Conservation (phyloP, 2,113 vertebrate genomes). For the Planiliza haematocheilus region DNA sequence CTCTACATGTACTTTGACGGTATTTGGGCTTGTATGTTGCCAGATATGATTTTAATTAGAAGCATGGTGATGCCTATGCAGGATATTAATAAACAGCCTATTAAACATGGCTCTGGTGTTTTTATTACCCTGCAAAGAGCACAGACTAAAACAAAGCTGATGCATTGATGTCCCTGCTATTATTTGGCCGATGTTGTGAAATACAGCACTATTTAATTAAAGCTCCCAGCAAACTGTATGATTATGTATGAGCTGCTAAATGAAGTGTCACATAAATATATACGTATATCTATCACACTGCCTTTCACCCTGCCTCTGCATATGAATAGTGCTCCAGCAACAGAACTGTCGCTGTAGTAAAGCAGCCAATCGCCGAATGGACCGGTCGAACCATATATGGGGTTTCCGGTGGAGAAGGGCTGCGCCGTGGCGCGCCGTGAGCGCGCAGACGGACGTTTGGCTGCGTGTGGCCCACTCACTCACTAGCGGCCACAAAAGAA, state of each 20-base stretch:
- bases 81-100: no score
- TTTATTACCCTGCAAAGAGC: background rate
- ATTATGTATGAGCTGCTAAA: constrained; percentile 37
- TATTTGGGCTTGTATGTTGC: background rate
- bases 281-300: constrained; percentile 4
- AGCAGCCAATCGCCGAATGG: constrained; percentile 74
- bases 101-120: no score
- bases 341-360: constrained; percentile 63
- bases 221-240: background rate
- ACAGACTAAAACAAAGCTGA: background rate
- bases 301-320: constrained; percentile 55
- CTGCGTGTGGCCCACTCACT: constrained; percentile 57
- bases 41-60: background rate
- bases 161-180: background rate
- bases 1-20: background rate
- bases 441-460: constrained; percentile 48
- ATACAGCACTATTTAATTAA: constrained; percentile 15
- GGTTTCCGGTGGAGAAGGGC: constrained; percentile 65
- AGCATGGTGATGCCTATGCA: background rate
- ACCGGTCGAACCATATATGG: constrained; percentile 78
- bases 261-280: constrained; percentile 12
- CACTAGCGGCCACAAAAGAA: constrained; percentile 61
- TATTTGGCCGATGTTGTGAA: constrained; percentile 1
- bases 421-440: constrained; percentile 17
- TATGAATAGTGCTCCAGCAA: constrained; percentile 74